Base-by-base conservation (phyloP, 1,140 invertebrate species). In the Anastrepha obliqua region DNA sequence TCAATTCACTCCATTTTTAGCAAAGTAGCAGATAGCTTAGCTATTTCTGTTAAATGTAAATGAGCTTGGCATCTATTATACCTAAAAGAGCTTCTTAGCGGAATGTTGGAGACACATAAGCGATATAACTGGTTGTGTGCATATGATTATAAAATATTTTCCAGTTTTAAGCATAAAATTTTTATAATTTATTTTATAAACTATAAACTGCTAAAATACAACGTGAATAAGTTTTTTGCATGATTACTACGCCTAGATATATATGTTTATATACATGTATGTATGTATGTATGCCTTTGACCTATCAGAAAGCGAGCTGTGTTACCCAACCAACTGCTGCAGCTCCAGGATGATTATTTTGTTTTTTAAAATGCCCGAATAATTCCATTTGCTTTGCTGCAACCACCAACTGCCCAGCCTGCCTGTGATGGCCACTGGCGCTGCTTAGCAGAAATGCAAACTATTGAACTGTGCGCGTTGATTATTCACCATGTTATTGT, bases 391-490 rank as follows among this genome's bases (percentile, higher is more conserved):
- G 29, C 29, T 64, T 3, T 5, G 9, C 2, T 64, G n/a, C 5
- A 11, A 67, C 3, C 29, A 39, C 2, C 6, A 2, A 42, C 11
- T 11, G 8, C 29, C 29, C 29, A 2, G 1, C 3, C 62, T 20
- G n/a, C 2, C 20, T 9, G 13, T 11, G 29, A 11, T 0, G n/a
- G 2, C 29, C 65, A 67, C 29, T 42, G 29, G 8, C 29, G 29
- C 29, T 6, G 42, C 65, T 85, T 90, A 93, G 87, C 92, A 93
- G 89, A 93, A 93, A 62, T 93, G 92, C 87, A 93, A 86, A 86
- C 62, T 89, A 88, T 93, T 93, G 89, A 93, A 93, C 87, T 92
- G 90, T 62, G 93, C 90, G 58, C 92, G 90, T 87, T 93, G 90
- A 20, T 92, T 91, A 60, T 85, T 90, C 74, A 93, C 89, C 92